Percentiles rank a stretch among this genome's conserved stretches.
phyloP scores from a whole-genome alignment of 2,888 invertebrate genomes.

The Xestia sexstrigata region DNA sequence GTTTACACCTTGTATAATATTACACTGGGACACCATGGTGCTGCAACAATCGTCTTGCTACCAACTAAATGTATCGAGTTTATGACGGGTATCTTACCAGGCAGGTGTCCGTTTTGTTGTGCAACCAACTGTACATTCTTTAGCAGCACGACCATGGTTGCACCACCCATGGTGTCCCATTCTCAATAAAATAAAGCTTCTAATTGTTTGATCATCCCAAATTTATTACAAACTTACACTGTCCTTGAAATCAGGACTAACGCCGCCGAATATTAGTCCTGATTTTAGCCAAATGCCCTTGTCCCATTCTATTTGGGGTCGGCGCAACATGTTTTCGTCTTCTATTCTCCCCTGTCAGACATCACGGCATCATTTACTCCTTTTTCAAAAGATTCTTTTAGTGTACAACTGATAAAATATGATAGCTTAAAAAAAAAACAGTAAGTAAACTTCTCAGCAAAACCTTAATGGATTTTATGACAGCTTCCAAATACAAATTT shows the following conservation, averaged over 20 bases:
- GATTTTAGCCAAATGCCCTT: no score
- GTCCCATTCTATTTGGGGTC: no score
- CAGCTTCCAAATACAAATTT: constrained; percentile 21
- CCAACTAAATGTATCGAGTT: background rate
- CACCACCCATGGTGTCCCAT: background rate
- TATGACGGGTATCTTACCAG: background rate
- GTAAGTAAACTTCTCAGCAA: no score
- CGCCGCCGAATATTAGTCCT: no score
- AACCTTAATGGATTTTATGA: background rate
- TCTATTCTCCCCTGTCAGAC: no score
- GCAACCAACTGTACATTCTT: background rate
- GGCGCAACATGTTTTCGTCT: no score
- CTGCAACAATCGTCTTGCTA: background rate
- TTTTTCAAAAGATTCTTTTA: no score
- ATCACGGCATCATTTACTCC: no score
- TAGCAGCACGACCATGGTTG: background rate
- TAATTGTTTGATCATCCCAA: background rate
- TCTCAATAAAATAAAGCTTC: background rate
- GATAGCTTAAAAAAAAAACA: no score
- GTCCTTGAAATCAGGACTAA: no score
- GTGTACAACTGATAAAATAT: no score
- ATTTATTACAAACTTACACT: background rate
- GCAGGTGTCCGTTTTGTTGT: background rate
- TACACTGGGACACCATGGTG: background rate
- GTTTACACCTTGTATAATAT: no score